Percentiles rank a stretch among this genome's conserved stretches.
Conservation (phyloP, 2,113 vertebrate species). For the Nymphicus hollandicus region DNA sequence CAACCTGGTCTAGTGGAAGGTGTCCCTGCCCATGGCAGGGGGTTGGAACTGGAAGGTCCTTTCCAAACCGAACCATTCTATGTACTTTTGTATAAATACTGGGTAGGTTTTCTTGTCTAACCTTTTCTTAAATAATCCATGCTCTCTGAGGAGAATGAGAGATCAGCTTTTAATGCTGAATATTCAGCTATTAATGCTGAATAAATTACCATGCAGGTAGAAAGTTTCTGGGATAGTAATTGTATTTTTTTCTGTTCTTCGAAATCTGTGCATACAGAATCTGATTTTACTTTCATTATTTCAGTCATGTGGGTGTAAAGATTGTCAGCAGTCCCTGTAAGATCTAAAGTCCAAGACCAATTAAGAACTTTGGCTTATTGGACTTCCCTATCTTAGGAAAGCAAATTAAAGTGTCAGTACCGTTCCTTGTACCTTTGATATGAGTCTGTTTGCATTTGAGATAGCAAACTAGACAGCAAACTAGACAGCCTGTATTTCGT, state of each 20-base stretch:
- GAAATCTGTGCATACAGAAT: background rate
- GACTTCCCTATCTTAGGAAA: background rate
- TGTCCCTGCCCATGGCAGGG: background rate
- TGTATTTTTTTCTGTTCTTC: background rate
- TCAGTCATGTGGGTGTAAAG: background rate
- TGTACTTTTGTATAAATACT: background rate
- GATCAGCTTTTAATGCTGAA: background rate
- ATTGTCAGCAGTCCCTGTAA: background rate
- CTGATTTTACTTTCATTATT: background rate
- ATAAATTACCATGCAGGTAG: background rate
- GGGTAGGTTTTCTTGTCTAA: background rate
- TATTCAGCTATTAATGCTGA: background rate
- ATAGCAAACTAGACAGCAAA: background rate
- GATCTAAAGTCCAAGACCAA: background rate
- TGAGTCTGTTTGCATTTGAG: background rate
- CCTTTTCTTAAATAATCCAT: background rate
- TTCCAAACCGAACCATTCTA: background rate
- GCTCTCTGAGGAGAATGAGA: background rate
- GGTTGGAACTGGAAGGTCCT: background rate
- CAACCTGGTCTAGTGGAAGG: background rate
- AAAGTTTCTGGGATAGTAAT: background rate
- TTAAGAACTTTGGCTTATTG: background rate
- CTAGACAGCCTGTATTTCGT: background rate
- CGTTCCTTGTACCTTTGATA: background rate
- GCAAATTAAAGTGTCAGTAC: background rate